Percentiles rank a stretch among this genome's conserved stretches.
phyloP scores from a whole-genome alignment of 64 coral and sea anemone genomes.

The Pocillopora verrucosa region DNA sequence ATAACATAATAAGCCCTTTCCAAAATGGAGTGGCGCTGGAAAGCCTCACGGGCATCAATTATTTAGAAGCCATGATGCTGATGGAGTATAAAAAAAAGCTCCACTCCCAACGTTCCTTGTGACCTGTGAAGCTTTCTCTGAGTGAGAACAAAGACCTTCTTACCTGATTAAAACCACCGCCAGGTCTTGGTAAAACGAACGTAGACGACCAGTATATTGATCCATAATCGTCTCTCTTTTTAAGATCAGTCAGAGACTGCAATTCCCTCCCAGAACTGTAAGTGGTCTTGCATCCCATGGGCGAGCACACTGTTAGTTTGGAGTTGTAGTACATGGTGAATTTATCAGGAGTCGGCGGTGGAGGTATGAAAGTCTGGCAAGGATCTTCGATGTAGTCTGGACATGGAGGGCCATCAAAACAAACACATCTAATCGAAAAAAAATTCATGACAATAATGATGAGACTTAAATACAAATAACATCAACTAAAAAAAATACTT shows the following conservation, averaged over 20 bases:
- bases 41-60: no score
- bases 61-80: no score
- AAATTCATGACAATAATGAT: no score
- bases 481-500: not conserved
- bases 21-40: no score
- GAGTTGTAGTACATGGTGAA: not conserved
- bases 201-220: not conserved
- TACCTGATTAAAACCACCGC: not conserved
- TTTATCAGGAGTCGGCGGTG: not conserved
- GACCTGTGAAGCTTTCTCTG: no score
- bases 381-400: slow-evolving; percentile 13
- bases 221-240: slow-evolving; percentile 18
- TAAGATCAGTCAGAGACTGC: not conserved
- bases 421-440: slow-evolving; percentile 2
- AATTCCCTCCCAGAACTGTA: not conserved
- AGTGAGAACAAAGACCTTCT: not conserved
- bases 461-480: no score
- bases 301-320: not conserved
- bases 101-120: no score
- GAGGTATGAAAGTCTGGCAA: slow-evolving; percentile 9
- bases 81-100: no score
- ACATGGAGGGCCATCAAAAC: slow-evolving; percentile 10
- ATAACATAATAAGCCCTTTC: no score
- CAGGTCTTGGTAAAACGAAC: not conserved
- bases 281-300: not conserved